Evolutionary conservation across 2,888 invertebrate genomes (phyloP).

Genomic region (Trypoxylon attenuatum): DNA sequence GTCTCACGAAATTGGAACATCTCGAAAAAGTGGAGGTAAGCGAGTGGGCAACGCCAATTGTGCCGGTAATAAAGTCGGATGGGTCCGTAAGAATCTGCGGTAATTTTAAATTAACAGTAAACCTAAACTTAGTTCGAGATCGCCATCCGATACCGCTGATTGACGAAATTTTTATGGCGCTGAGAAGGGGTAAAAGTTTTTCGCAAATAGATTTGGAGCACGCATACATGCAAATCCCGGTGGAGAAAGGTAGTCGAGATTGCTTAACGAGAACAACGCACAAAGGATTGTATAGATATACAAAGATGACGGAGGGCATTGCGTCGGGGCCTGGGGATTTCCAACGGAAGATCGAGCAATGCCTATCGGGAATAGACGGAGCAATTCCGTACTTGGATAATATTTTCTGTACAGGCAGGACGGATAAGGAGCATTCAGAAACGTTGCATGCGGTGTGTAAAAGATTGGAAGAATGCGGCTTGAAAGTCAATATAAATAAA

Average conservation of each 20-base stretch:
- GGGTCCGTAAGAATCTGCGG: slow-evolving; percentile 48
- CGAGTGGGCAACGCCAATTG: slow-evolving; percentile 65
- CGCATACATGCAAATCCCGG: slow-evolving; percentile 35
- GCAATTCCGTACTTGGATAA: slow-evolving; percentile 18
- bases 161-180: slow-evolving; percentile 43
- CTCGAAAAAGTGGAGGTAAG: slow-evolving; percentile 48
- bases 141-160: slow-evolving; percentile 55
- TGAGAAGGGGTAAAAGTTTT: slow-evolving; percentile 52
- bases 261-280: too few species aligned
- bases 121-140: slow-evolving; percentile 46
- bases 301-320: slow-evolving; percentile 19
- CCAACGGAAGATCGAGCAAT: slow-evolving; percentile 18
- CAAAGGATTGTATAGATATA: too few species aligned
- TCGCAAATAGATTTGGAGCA: slow-evolving; percentile 44
- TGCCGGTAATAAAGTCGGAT: slow-evolving; percentile 55
- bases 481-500: slow-evolving; percentile 42
- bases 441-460: background rate
- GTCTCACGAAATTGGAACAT: slow-evolving; percentile 41
- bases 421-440: slow-evolving; percentile 10
- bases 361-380: slow-evolving; percentile 19
- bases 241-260: slow-evolving; percentile 1
- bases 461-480: background rate
- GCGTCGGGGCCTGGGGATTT: slow-evolving; percentile 12
- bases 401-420: slow-evolving; percentile 13
- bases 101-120: slow-evolving; percentile 54